Evolutionary conservation across 2,888 invertebrate genomes (phyloP).

Genomic region (Pseudeuparius sepicola): DNA sequence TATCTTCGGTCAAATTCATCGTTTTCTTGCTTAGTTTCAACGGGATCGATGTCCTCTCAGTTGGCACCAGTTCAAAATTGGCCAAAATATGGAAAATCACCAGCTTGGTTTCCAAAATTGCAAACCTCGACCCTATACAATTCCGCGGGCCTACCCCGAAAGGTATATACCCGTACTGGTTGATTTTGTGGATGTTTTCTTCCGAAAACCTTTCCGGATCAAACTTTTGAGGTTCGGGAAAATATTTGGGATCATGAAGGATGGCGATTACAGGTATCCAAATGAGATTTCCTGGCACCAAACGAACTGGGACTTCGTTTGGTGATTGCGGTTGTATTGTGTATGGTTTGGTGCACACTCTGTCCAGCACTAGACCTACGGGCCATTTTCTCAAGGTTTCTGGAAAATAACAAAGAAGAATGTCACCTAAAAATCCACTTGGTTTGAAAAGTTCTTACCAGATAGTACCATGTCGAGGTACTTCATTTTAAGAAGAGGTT

Average conservation of each 20-base stretch:
- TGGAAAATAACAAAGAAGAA: no score
- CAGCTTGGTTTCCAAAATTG: slow-evolving; percentile 26
- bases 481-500: slow-evolving; percentile 39
- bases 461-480: slow-evolving; percentile 44
- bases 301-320: slow-evolving; percentile 23
- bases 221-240: slow-evolving; percentile 39
- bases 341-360: slow-evolving; percentile 42
- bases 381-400: slow-evolving; percentile 10
- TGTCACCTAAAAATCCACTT: no score
- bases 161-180: slow-evolving; percentile 18
- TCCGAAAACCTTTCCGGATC: slow-evolving; percentile 31
- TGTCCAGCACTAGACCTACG: slow-evolving; percentile 31
- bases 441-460: no score
- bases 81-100: slow-evolving; percentile 20
- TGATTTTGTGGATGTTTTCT: slow-evolving; percentile 35
- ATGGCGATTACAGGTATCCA: slow-evolving; percentile 35
- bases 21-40: no score
- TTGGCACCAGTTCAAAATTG: slow-evolving; percentile 23
- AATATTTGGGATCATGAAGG: slow-evolving; percentile 35
- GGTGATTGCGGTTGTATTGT: slow-evolving; percentile 27
- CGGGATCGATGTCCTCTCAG: no score
- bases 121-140: slow-evolving; percentile 26
- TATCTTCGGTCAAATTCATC: no score
- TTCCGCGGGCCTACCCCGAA: slow-evolving; percentile 16
- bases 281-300: slow-evolving; percentile 30